Evolutionary conservation across 1,140 invertebrate species (phyloP).

Genomic region (Bemisia tabaci): DNA sequence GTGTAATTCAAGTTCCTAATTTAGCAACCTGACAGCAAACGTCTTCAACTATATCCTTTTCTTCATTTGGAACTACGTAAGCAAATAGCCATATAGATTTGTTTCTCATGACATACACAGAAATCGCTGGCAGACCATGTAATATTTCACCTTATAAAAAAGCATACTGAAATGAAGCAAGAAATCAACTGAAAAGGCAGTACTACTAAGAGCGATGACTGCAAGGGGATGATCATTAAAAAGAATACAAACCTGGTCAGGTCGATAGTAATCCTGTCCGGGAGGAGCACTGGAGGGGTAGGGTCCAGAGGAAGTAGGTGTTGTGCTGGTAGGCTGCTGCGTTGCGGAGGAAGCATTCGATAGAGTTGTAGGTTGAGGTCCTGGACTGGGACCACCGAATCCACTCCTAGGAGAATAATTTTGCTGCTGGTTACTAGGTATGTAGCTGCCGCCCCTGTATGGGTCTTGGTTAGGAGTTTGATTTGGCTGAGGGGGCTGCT

Average conservation of each 20-base stretch:
- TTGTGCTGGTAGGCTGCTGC: slow-evolving; percentile 28
- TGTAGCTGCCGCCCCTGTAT: slow-evolving; percentile 18
- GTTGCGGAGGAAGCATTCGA: slow-evolving; percentile 14
- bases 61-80: too few relatives aligned
- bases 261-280: slow-evolving; percentile 49
- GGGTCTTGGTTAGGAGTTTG: slow-evolving; percentile 18
- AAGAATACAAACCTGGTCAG: slow-evolving; percentile 38
- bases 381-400: slow-evolving; percentile 10
- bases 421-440: slow-evolving; percentile 17
- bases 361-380: slow-evolving; percentile 13
- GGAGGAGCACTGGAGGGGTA: slow-evolving; percentile 41
- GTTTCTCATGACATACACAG: too few relatives aligned
- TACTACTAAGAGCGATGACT: too few relatives aligned
- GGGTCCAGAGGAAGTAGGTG: slow-evolving; percentile 34
- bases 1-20: too few relatives aligned
- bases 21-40: too few relatives aligned
- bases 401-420: slow-evolving; percentile 8
- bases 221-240: too few relatives aligned
- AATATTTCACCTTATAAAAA: too few relatives aligned
- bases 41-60: too few relatives aligned
- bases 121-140: too few relatives aligned
- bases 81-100: too few relatives aligned
- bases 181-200: too few relatives aligned
- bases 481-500: slow-evolving; percentile 18
- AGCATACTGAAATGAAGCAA: too few relatives aligned